Base-by-base conservation (phyloP, 1,140 invertebrate genomes). In the Drosophila melanica region DNA sequence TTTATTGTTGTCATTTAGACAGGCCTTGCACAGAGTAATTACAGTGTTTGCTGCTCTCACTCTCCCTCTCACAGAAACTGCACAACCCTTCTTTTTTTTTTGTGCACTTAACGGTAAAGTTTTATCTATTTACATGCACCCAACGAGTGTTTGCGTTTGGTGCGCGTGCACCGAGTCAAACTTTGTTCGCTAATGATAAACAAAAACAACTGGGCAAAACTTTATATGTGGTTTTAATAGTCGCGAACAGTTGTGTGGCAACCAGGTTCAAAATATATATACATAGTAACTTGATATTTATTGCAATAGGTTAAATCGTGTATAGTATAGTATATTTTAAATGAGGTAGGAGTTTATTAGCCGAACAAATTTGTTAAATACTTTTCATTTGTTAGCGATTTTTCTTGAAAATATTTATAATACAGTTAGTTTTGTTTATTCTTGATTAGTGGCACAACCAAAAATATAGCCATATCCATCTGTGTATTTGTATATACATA, bases 81-180 rank as follows among this genome's bases (percentile, higher is more conserved):
- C 50, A 41, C 53, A 50, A 58, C 62, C 58, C 10, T 64, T 55
- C 16, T 30, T 33, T 30, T 14, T 18, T 27, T 55, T 16, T 27
- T 47, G 45, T 73, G 59, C 45, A 27, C 44, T 44, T 50, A 30
- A 42, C 48, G 42, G 47, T 54, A 35, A 74, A 74, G 33, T 59
- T 64, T 65, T 63, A 16, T 67, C 47, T 82, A 72, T 85, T 85
- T 81, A 51, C 70, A 71, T 86, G 81, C 62, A 84, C 80, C 51
- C 8, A 79, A 63, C 18, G 35, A 44, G 10, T 63, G 60, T 44
- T 55, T 35, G 33, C 53, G 57, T 35, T 66, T 23, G 47, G 69
- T 72, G 63, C 69, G 11, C 45, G 33, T 67, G 69, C 54, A 72
- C 63, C 53, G 54, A 59, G 39, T 16, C 11, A 35, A 65, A 41